Percentiles rank a stretch among this genome's conserved stretches.
Conservation (phyloP, 1,140 invertebrate species). For the Bombus difficillimus region DNA sequence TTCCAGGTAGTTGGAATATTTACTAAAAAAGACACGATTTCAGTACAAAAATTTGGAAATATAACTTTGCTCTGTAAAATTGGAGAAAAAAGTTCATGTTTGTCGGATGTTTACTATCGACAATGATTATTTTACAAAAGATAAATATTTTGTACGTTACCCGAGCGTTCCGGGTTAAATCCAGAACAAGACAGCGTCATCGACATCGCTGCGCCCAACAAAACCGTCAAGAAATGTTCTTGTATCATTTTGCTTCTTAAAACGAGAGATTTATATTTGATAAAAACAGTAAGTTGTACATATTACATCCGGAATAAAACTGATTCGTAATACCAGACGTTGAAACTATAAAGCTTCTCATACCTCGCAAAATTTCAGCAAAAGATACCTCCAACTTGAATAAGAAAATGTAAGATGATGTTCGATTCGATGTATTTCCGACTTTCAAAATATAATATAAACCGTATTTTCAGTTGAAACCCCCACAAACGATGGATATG, state of each 20-base stretch:
- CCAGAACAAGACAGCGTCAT: neutral
- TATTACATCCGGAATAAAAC: neutral
- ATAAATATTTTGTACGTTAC: neutral
- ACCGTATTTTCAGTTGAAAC: neutral
- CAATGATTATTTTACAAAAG: neutral
- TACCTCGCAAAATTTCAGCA: neutral
- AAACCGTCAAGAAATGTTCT: neutral
- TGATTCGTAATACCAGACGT: neutral
- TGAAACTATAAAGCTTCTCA: neutral
- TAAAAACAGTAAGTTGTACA: neutral
- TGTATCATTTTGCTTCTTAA: neutral
- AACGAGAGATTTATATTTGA: neutral
- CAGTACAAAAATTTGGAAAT: neutral
- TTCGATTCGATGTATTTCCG: neutral
- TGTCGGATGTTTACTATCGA: no score
- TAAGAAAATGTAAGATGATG: neutral
- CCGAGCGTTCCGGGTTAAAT: slow-evolving; percentile 34
- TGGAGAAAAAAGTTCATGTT: no score
- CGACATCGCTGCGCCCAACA: neutral
- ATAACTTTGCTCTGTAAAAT: neutral
- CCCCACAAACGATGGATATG: neutral
- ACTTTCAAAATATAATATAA: neutral
- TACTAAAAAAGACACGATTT: neutral
- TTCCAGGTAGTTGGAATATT: slow-evolving; percentile 46
- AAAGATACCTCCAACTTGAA: neutral